Percentiles rank a stretch among this genome's conserved stretches.
Conservation (phyloP, 2,888 invertebrate genomes). For the Agriotes lineatus region DNA sequence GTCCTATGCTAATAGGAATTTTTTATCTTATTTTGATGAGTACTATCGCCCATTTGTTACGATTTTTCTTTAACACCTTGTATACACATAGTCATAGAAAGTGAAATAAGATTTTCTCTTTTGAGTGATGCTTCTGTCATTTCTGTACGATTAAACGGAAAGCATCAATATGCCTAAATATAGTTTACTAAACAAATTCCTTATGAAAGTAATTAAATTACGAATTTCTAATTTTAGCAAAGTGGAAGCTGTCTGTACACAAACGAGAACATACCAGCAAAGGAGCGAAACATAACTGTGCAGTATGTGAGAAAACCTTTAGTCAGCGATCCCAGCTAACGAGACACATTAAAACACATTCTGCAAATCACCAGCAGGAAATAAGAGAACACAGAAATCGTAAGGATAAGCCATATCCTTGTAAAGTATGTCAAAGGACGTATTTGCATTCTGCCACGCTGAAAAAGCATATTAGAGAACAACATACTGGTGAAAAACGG, state of each 20-base stretch:
- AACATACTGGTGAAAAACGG: constrained; percentile 36
- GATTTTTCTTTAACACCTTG: no score
- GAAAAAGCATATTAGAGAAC: constrained; percentile 36
- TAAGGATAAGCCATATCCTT: constrained; percentile 33
- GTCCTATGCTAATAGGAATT: no score
- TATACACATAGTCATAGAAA: no score
- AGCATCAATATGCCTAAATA: no score
- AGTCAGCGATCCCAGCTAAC: constrained; percentile 25
- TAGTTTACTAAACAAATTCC: no score
- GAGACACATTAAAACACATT: constrained; percentile 32
- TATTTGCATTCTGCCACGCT: constrained; percentile 25
- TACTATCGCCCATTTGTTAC: no score
- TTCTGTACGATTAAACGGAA: no score
- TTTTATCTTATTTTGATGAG: no score
- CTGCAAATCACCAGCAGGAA: constrained; percentile 21
- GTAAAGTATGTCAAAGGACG: constrained; percentile 30
- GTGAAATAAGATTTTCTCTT: no score
- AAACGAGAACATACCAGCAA: constrained; percentile 13
- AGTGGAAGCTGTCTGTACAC: constrained; percentile 33
- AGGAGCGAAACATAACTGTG: constrained; percentile 14
- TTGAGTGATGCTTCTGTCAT: no score
- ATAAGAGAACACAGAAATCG: constrained; percentile 26
- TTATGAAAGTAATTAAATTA: no score
- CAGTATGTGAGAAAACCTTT: constrained; percentile 36
- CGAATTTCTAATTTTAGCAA: no score